Evolutionary conservation across 2,888 invertebrate species (phyloP).

Genomic region (Leptodirus hochenwartii): DNA sequence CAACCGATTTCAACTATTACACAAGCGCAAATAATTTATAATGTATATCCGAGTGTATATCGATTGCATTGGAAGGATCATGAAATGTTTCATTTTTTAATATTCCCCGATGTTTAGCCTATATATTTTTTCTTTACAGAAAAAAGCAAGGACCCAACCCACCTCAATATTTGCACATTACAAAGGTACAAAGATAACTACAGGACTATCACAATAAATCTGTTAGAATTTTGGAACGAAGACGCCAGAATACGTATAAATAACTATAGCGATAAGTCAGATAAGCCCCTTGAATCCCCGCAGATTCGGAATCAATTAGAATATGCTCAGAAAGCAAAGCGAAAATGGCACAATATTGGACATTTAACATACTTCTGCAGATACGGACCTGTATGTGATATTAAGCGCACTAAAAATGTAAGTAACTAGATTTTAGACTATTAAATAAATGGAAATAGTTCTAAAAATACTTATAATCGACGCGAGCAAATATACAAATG

Average conservation of each 20-base stretch:
- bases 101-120: too few species aligned
- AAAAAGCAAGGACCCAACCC: constrained; percentile 55
- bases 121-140: constrained; percentile 31
- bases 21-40: too few species aligned
- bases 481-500: too few species aligned
- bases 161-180: constrained; percentile 48
- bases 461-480: too few species aligned
- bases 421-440: constrained; percentile 15
- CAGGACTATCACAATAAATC: constrained; percentile 39
- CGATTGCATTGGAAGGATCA: too few species aligned
- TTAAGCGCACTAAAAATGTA: constrained; percentile 44
- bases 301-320: constrained; percentile 47
- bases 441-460: neutral
- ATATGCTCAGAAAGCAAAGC: constrained; percentile 38
- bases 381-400: constrained; percentile 30
- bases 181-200: constrained; percentile 33
- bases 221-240: constrained; percentile 50
- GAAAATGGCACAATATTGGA: constrained; percentile 49
- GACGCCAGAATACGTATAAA: constrained; percentile 51
- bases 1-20: too few species aligned
- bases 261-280: constrained; percentile 53
- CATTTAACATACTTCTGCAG: constrained; percentile 54
- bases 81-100: too few species aligned
- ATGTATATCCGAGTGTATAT: too few species aligned
- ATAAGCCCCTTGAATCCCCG: constrained; percentile 45